Evolutionary conservation across 2,888 invertebrate species (phyloP), one percentile per base, ranked within the genome.

Genomic region (Tigriopus californicus): DNA sequence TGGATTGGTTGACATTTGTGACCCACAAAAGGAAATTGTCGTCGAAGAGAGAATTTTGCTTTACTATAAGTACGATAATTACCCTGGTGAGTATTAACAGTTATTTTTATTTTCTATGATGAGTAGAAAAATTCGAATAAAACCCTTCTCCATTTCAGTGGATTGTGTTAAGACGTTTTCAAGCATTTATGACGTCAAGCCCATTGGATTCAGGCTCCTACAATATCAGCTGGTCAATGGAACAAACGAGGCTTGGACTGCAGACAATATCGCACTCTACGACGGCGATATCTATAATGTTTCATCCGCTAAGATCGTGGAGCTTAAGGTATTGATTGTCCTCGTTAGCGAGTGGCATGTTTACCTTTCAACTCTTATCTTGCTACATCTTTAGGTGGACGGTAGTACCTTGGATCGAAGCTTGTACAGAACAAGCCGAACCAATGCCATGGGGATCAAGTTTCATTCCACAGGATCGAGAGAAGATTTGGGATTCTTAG

Each of bases 61-160:
- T 20, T 98, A 94, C 70, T 95, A 92, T 72, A 97, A 95, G 70
- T 98, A 98, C 67, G 91, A 92, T 67, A 92, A 92, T 65, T 82
- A 84, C 70, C 89, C 94, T 0, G 87, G 94, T 0, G 97, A 95
- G 69, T 98, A 97, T 69, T 87, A 97, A 0, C 99, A 98, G 72
- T 90, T 8, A 8, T 33, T 33, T 33, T 8, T 8, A 33, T n/a
- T n/a, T n/a, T n/a, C n/a, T n/a, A n/a, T n/a, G n/a, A n/a, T n/a
- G n/a, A n/a, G n/a, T n/a, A n/a, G n/a, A n/a, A n/a, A n/a, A 95
- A 65, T 92, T 98, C 69, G 44, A 44, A 44, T 44, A 5, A 44
- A 3, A 18, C 8, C 4, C 20, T 46, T 46, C 20, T 46, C 46
- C 42, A 12, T 46, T 60, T 86, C 90, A 62, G 80, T 81, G 61